Evolutionary conservation across 53 echinoderm and acorn worm species (phyloP).

Genomic region (Apostichopus leukothele): DNA sequence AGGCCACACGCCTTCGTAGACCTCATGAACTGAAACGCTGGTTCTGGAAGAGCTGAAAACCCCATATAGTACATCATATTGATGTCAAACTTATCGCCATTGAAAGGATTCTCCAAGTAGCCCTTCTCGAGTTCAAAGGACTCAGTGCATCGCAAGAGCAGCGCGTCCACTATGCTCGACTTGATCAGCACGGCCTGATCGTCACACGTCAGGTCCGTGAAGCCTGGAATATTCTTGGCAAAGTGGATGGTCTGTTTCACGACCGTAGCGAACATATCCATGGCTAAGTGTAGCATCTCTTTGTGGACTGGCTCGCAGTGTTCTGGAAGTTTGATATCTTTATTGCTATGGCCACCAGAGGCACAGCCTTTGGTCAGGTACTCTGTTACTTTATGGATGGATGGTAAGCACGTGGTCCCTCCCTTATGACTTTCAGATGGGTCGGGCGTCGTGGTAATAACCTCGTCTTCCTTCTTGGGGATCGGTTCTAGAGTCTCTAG

Average conservation of each 20-base stretch:
- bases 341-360: slow-evolving; percentile 1
- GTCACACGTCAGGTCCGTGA: slow-evolving; percentile 83
- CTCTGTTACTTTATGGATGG: slow-evolving; percentile 81
- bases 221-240: slow-evolving; percentile 94
- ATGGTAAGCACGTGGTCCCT: slow-evolving; percentile 22
- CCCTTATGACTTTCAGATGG: background rate
- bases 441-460: background rate
- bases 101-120: slow-evolving; percentile 84
- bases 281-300: slow-evolving; percentile 89
- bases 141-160: slow-evolving; percentile 87
- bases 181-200: slow-evolving; percentile 97
- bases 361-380: slow-evolving; percentile 72
- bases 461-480: background rate
- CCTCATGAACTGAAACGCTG: slow-evolving; percentile 93
- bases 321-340: slow-evolving; percentile 18
- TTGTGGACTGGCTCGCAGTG: slow-evolving; percentile 69
- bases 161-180: slow-evolving; percentile 84
- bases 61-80: slow-evolving; percentile 96
- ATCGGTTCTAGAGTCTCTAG: background rate
- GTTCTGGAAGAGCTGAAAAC: slow-evolving; percentile 82
- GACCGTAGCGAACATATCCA: slow-evolving; percentile 96
- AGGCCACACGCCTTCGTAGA: slow-evolving; percentile 86
- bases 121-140: slow-evolving; percentile 79
- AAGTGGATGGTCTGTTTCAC: slow-evolving; percentile 96
- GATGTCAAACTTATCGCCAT: slow-evolving; percentile 86